Conservation (phyloP, 1,140 invertebrate species). For the Epicauta chinensis region DNA sequence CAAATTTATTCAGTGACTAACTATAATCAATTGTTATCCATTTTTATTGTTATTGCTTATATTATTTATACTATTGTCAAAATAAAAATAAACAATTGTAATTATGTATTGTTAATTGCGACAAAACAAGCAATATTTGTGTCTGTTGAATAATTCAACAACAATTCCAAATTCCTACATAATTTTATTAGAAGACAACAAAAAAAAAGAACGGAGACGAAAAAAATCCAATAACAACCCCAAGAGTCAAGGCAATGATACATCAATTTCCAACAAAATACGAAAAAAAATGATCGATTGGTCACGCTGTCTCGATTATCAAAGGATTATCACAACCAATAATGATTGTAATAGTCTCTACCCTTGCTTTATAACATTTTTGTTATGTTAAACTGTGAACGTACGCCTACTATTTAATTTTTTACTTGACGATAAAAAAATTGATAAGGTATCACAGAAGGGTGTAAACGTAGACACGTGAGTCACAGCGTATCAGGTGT, state of each 20-base stretch:
- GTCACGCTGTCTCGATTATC: conserved; percentile 40
- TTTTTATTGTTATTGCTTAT: no score
- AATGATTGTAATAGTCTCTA: conserved; percentile 25
- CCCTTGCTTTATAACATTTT: conserved; percentile 30
- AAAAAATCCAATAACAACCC: no score
- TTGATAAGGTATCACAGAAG: neutral
- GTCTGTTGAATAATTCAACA: no score
- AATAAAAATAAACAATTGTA: no score
- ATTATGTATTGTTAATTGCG: no score
- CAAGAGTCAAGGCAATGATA: conserved; percentile 28
- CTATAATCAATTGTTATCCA: no score
- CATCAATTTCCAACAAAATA: conserved; percentile 39
- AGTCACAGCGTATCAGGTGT: conserved; percentile 27
- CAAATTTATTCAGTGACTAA: no score
- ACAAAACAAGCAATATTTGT: no score
- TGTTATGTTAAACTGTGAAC: conserved; percentile 38
- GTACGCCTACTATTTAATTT: conserved; percentile 13
- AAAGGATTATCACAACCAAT: conserved; percentile 37
- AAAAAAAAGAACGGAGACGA: no score
- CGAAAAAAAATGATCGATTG: conserved; percentile 40
- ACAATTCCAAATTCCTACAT: no score
- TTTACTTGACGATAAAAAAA: conserved; percentile 21
- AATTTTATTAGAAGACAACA: no score
- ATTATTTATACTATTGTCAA: no score
- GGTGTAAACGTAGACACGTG: conserved; percentile 13